These are phyloP conservation scores for Guaruba guarouba DNA, from an alignment of 2,113 vertebrate species.

Conservation along the genomic window DNA sequence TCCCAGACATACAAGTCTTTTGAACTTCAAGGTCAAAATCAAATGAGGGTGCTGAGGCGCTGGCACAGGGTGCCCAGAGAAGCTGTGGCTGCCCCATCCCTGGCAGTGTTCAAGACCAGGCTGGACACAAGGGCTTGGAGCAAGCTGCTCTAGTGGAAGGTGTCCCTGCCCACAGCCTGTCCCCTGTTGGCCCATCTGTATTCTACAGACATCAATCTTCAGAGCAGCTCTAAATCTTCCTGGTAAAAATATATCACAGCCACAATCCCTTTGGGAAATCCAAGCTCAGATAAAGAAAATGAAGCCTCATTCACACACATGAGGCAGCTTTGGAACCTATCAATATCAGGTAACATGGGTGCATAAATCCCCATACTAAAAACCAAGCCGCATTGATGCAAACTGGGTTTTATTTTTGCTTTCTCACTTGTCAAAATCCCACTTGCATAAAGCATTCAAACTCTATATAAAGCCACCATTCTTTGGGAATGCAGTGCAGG, in stretches of 20 bases:
- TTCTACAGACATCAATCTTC: background rate
- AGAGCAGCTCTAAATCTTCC: background rate
- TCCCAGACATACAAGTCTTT: background rate
- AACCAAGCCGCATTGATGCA: background rate
- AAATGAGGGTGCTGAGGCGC: background rate
- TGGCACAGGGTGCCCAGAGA: background rate
- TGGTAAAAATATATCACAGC: background rate
- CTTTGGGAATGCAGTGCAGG: background rate
- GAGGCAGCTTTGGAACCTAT: background rate
- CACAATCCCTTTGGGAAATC: background rate
- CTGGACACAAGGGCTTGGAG: background rate
- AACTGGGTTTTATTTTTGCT: background rate
- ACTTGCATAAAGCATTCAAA: background rate
- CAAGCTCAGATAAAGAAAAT: background rate
- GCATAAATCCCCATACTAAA: background rate
- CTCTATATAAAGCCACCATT: background rate
- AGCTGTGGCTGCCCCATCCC: background rate
- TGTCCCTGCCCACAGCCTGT: background rate
- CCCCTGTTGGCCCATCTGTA: background rate
- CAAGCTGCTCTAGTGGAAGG: background rate
- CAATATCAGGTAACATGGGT: rapidly evolving
- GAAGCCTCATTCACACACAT: background rate
- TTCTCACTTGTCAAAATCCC: background rate
- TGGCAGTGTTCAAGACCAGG: background rate
- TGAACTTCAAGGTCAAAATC: background rate